Base-by-base conservation (phyloP, 2,888 invertebrate genomes). In the Oligia strigilis region DNA sequence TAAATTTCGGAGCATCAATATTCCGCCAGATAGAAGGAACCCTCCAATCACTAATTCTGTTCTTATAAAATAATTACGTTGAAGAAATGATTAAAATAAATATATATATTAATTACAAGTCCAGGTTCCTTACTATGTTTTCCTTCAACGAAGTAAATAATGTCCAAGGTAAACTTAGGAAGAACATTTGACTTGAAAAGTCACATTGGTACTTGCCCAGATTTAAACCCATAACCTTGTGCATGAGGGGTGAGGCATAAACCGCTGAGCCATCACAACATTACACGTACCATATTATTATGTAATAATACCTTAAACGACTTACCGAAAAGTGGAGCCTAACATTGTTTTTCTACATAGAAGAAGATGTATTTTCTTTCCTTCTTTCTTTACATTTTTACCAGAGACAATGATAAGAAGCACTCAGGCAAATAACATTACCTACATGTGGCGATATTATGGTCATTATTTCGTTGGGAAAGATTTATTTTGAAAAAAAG, bases 381-480 rank as follows among this genome's bases (percentile, higher is more conserved):
- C 5, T 40, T 40, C 40, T 40, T 5, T 40, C 40, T 40, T 40
- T 40, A 43, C 8, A 46, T 29, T 9, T 58, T 46, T 8, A 3
- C 36, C 4, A 36, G 8, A 49, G 43, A 14, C 9, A 52, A 14
- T 17, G 17, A 36, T 36, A 46, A 65, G 23, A 36, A 43, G 43
- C 55, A 55, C 77, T 77, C 55, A 75, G 4, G 17, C 43, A 65
- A 65, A 65, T 58, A 65, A 36, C 43, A 75, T 75, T 64, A n/a
- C n/a, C n/a, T n/a, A 73, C n/a, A n/a, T 70, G 17, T 14, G 13
- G 19, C 14, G 29, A 73, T 29, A 36, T 36, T 46, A 17, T 55
- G 43, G 43, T 65, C 36, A 46, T 58, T 75, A 55, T 55, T 43
- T 75, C 8, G 13, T 17, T 8, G 23, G 17, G 17, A 23, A 52